Conservation (phyloP, 2,888 invertebrate species). For the Phorcus lineatus region DNA sequence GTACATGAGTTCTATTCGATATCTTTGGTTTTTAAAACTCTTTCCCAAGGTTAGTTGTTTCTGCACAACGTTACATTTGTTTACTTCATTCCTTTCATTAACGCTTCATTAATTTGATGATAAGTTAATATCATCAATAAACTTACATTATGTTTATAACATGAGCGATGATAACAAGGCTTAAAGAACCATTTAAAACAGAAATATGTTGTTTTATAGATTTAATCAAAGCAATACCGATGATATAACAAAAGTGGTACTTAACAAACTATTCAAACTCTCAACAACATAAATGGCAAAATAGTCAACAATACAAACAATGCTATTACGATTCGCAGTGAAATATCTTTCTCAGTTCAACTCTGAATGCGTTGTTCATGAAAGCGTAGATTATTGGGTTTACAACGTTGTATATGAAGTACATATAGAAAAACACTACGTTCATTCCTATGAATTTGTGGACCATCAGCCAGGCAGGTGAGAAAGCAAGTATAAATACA, state of each 20-base stretch:
- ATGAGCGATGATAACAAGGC: too few species aligned
- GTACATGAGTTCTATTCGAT: too few species aligned
- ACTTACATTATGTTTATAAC: too few species aligned
- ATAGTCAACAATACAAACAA: neutral
- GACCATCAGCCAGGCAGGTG: conserved; percentile 74
- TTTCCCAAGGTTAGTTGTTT: too few species aligned
- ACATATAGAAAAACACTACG: conserved; percentile 72
- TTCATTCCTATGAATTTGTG: conserved; percentile 60
- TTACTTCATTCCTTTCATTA: too few species aligned
- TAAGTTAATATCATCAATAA: too few species aligned
- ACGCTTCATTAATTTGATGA: too few species aligned
- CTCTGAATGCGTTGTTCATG: conserved; percentile 74
- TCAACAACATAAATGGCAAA: neutral
- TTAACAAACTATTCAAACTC: neutral
- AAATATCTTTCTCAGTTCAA: conserved; percentile 67
- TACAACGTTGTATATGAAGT: conserved; percentile 74
- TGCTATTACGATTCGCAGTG: conserved; percentile 37
- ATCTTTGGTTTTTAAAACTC: too few species aligned
- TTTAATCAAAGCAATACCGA: neutral
- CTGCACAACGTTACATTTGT: too few species aligned
- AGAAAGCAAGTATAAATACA: conserved; percentile 74
- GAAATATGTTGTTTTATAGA: too few species aligned
- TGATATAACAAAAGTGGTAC: neutral
- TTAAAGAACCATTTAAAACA: too few species aligned
- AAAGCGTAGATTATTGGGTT: conserved; percentile 76